Base-by-base conservation (phyloP, 2,888 invertebrate genomes). In the Aethes cnicana region DNA sequence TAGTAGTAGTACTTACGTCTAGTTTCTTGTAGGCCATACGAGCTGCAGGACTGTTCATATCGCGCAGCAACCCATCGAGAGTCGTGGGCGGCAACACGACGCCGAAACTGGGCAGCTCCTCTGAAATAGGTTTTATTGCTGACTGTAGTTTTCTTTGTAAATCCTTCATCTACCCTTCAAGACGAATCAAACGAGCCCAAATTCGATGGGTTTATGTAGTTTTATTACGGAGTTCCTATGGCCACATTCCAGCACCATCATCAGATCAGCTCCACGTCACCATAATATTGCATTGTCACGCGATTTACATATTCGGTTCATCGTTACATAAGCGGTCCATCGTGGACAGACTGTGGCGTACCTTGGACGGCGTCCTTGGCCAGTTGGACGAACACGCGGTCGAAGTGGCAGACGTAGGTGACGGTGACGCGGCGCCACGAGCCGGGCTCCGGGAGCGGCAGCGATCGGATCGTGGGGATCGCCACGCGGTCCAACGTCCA, bases 11-110 rank as follows among this genome's bases (percentile, higher is more conserved):
- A 20, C 23, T 8, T 72, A 87, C 86, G 74, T 65, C 69, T 1
- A 86, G 65, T 2, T 69, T 74, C 55, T 78, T 80, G 58, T 81
- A 82, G 0, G 74, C 64, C 3, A 59, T 36, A 1, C 68, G 56
- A 0, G 80, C 61, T 1, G 82, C 83, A 0, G 77, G 75, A 26
- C 82, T 76, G 74, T 90, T 89, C 89, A 89, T 87, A 41, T 84
- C 84, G 0, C 68, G 64, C 1, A 74, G 63, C 0, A 89, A 68
- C 0, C 64, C 57, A 0, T 66, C 14, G 8, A 89, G 62, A 0
- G 77, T 69, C 3, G 55, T 66, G 23, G 82, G 80, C 2, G 86
- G 82, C 6, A 81, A 56, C 6, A 83, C 68, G 6, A 76, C 66
- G 1, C 86, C 87, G 58, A 86, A 86, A 0, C 61, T 65, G 0